Conservation (phyloP, 2,797 vertebrate species). For the Siniperca obscura region DNA sequence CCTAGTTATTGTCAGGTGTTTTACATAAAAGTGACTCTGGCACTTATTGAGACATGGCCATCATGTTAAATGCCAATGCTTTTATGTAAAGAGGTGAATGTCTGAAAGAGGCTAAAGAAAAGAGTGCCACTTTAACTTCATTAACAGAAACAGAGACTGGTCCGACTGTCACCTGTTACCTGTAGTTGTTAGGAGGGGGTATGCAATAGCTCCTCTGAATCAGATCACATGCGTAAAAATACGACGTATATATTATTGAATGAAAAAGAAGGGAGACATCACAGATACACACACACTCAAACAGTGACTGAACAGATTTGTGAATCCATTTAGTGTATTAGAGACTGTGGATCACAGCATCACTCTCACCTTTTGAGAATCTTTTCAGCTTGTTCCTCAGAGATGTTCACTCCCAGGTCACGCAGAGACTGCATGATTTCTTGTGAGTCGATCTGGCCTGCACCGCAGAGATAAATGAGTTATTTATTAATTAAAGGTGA, state of each 20-base stretch:
- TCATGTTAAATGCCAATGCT: not conserved
- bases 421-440: constrained; percentile 97
- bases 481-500: not conserved
- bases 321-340: not conserved
- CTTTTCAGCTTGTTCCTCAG: constrained; percentile 95
- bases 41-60: not conserved
- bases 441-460: constrained; percentile 94
- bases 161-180: not conserved
- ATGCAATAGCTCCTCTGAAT: not conserved
- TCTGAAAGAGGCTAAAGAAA: constrained; percentile 3
- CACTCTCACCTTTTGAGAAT: constrained; percentile 92
- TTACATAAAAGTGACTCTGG: too few relatives aligned
- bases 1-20: too few relatives aligned
- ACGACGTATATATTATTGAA: not conserved
- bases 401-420: constrained; percentile 95
- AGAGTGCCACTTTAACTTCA: not conserved
- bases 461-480: not conserved
- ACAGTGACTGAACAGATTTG: not conserved
- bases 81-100: not conserved
- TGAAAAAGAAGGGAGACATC: not conserved
- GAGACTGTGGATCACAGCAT: not conserved
- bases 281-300: not conserved
- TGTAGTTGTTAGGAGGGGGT: not conserved
- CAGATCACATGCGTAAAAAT: not conserved
- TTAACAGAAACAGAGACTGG: not conserved